Conservation (phyloP, 2,888 invertebrate genomes). For the Temnothorax rugatulus region DNA sequence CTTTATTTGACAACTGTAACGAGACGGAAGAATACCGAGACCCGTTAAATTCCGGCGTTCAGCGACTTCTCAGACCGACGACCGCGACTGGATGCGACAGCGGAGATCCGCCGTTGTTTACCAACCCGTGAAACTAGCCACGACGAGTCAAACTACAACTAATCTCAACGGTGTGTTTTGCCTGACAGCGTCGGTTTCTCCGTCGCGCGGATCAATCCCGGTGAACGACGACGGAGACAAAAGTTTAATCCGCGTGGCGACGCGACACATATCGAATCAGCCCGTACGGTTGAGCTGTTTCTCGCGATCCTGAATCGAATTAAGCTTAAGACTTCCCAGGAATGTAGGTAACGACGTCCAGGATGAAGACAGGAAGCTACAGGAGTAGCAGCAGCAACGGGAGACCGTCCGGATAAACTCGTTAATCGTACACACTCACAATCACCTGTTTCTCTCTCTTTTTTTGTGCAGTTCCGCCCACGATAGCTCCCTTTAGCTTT, state of each 20-base stretch:
- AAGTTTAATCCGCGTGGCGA: background rate
- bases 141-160: background rate
- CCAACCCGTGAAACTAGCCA: conserved; percentile 11
- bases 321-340: conserved; percentile 1
- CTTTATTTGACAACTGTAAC: background rate
- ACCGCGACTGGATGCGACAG: background rate
- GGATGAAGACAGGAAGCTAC: conserved; percentile 16
- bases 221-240: conserved; percentile 18
- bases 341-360: background rate
- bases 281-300: background rate
- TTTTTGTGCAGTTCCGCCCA: conserved; percentile 91
- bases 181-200: background rate
- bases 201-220: background rate
- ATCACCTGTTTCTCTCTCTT: conserved; percentile 71
- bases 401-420: background rate
- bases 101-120: conserved; percentile 8
- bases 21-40: background rate
- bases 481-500: conserved; percentile 95
- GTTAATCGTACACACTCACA: conserved; percentile 28
- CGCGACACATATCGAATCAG: background rate
- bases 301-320: background rate
- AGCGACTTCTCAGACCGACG: background rate
- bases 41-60: background rate
- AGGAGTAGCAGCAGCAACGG: background rate
- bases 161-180: conserved; percentile 7